Evolutionary conservation across 2,797 vertebrate genomes (phyloP), one percentile per base, ranked within the genome.

Genomic region (Chrosomus eos): DNA sequence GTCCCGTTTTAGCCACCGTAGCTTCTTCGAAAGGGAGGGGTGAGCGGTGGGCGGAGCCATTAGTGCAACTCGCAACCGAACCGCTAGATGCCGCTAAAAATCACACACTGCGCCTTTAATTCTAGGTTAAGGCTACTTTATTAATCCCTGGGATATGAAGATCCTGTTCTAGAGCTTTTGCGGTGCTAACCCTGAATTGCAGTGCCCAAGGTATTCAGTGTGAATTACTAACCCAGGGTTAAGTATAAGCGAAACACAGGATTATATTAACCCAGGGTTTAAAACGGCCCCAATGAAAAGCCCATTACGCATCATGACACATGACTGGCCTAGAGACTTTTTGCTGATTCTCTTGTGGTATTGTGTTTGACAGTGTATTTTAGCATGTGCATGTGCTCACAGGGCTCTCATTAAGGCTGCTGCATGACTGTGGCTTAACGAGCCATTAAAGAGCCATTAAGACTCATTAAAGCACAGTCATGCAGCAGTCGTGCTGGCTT

Each of bases 391-490:
- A 40, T 36, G 10, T 77, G 48, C 72, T 43, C 62, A 83, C 76
- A 58, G 36, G 62, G 19, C 72, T 5, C 60, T 55, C 82, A 77
- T 83, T 77, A 83, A 28, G 45, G 64, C 82, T 83, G 62, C 62
- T 68, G 82, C 82, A 77, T 68, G 73, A 68, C 81, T 83, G 81
- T 76, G 81, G n/a, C 60, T 75, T 83, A 83, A 83, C 45, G 81
- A 83, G 81, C 60, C 81, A 43, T 76, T 83, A 77, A 83, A 75
- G 81, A 68, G 73, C 33, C 73, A 83, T 83, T 76, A 76, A 28
- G 62, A 26, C 72, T 83, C 81, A 83, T 83, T 83, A 83, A 83
- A 83, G 82, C 62, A 76, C 81, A 83, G 72, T 83, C 72, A 83
- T 83, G 82, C 62, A 68, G 81, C 80, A 71, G 67, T 72, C 80